These are phyloP conservation scores for Melieria picta DNA, from an alignment of 2,888 invertebrate species.

Conservation along the genomic window DNA sequence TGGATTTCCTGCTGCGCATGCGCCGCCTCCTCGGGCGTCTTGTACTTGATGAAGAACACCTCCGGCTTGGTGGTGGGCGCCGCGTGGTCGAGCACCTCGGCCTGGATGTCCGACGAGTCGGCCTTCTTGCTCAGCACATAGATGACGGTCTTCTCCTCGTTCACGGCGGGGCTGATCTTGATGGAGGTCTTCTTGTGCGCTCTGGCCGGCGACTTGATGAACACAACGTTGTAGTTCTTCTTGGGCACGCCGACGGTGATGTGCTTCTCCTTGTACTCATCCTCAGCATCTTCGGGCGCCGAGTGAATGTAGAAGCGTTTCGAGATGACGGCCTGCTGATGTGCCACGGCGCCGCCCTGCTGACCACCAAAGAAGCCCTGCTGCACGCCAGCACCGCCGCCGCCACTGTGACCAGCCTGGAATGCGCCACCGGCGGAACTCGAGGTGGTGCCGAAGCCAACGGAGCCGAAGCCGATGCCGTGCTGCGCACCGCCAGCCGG, in stretches of 20 bases:
- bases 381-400: constrained; percentile 30
- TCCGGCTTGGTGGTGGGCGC: constrained; percentile 64
- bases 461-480: constrained; percentile 5
- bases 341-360: constrained; percentile 45
- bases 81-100: constrained; percentile 59
- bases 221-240: constrained; percentile 65
- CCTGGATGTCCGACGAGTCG: constrained; percentile 59
- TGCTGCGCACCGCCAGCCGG: constrained; percentile 37
- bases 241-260: constrained; percentile 63
- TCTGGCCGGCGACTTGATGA: constrained; percentile 63
- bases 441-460: constrained; percentile 37
- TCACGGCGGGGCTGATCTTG: constrained; percentile 60
- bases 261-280: constrained; percentile 58
- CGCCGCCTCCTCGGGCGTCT: constrained; percentile 63
- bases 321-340: constrained; percentile 56
- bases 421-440: constrained; percentile 33
- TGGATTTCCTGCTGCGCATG: constrained; percentile 65
- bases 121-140: constrained; percentile 65
- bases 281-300: constrained; percentile 63
- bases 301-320: constrained; percentile 66
- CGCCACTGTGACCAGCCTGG: constrained; percentile 36
- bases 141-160: constrained; percentile 66
- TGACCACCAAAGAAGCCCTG: constrained; percentile 41
- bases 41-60: constrained; percentile 67
- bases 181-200: constrained; percentile 57